phyloP scores from a whole-genome alignment of 2,888 invertebrate genomes.

The Eumacrocentrus americanus region DNA sequence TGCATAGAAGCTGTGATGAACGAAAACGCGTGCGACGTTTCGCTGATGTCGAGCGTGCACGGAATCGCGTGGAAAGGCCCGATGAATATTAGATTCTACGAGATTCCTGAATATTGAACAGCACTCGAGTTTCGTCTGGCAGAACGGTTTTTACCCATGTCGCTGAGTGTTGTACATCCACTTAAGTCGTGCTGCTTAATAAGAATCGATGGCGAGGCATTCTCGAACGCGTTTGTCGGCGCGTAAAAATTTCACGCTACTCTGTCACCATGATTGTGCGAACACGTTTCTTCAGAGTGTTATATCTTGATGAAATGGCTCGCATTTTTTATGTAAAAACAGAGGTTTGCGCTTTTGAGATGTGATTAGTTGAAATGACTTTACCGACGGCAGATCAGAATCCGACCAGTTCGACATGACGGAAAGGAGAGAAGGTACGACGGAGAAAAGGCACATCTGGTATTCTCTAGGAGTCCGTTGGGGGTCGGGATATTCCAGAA shows the following conservation, averaged over 20 bases:
- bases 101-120: slow-evolving; percentile 21
- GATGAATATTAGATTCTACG: slow-evolving; percentile 21
- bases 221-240: not conserved
- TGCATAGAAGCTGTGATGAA: slow-evolving; percentile 1
- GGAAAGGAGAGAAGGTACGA: not conserved
- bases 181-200: not conserved
- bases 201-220: slow-evolving; percentile 2
- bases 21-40: slow-evolving; percentile 5
- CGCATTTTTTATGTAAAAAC: no score
- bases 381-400: slow-evolving; percentile 35
- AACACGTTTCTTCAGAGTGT: not conserved
- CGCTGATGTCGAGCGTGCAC: slow-evolving; percentile 8
- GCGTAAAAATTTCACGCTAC: slow-evolving; percentile 9
- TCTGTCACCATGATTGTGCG: no score
- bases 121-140: not conserved
- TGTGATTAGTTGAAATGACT: not conserved
- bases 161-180: not conserved
- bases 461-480: slow-evolving; percentile 39
- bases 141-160: not conserved
- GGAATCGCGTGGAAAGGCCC: slow-evolving; percentile 12
- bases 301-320: no score
- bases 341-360: no score
- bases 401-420: not conserved
- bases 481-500: slow-evolving; percentile 40
- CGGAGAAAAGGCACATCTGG: slow-evolving; percentile 36